These are phyloP conservation scores for Megalops atlanticus DNA, from an alignment of 2,113 vertebrate genomes.

Conservation along the genomic window DNA sequence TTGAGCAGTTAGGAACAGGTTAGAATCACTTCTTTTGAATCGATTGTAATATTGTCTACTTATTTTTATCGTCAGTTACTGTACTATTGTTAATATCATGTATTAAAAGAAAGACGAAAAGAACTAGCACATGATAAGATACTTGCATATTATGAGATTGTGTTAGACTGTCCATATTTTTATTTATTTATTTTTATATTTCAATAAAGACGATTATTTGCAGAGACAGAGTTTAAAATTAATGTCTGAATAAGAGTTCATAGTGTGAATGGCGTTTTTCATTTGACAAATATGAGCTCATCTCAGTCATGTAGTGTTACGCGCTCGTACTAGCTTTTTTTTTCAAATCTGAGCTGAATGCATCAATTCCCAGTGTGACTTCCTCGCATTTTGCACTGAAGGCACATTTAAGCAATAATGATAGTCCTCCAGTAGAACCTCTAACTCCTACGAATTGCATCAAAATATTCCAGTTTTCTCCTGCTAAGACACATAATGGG, in stretches of 20 bases:
- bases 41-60: neutral
- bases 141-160: too few species aligned
- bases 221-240: neutral
- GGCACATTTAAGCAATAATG: too few species aligned
- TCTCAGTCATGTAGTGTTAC: neutral
- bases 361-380: too few species aligned
- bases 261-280: neutral
- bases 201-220: neutral
- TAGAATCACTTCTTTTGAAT: neutral
- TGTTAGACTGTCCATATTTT: neutral
- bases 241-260: neutral
- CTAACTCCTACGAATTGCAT: too few species aligned
- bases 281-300: neutral
- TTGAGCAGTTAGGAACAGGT: neutral
- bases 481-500: too few species aligned
- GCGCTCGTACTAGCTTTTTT: neutral
- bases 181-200: neutral
- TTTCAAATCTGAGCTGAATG: too few species aligned
- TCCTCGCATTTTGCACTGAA: too few species aligned
- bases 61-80: neutral
- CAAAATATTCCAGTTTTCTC: too few species aligned
- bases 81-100: neutral
- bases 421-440: too few species aligned
- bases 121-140: too few species aligned
- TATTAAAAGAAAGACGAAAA: neutral